These are phyloP conservation scores for Trogon melanurus DNA, from an alignment of 2,113 vertebrate genomes.

Conservation along the genomic window DNA sequence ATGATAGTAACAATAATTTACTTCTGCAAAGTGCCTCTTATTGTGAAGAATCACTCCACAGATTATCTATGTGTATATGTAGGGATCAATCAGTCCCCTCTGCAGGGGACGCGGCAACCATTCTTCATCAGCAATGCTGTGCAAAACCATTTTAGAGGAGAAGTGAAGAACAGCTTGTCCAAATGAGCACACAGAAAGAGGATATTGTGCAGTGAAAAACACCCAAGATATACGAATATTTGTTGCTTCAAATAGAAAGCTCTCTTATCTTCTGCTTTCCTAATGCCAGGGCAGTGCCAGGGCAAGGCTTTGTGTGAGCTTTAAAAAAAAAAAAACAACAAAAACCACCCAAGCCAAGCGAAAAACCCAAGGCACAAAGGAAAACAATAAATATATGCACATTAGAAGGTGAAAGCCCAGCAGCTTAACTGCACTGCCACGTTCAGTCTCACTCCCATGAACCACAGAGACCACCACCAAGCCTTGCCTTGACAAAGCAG, in stretches of 20 bases:
- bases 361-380: background rate
- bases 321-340: background rate
- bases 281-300: background rate
- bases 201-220: background rate
- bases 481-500: background rate
- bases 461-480: background rate
- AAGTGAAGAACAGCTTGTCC: conserved; percentile 14
- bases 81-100: background rate
- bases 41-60: conserved; percentile 28
- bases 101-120: background rate
- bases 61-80: background rate
- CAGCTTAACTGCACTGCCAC: background rate
- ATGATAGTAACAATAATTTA: conserved; percentile 35
- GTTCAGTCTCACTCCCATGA: background rate
- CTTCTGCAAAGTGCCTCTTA: conserved; percentile 38
- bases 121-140: background rate
- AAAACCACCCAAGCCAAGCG: background rate
- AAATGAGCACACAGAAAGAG: background rate
- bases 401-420: background rate
- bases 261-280: background rate
- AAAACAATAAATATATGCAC: background rate
- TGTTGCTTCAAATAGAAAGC: background rate
- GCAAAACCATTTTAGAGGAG: background rate
- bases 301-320: background rate
- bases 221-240: background rate